These are phyloP conservation scores for Ictidomys tridecemlineatus DNA, from an alignment of 2,113 vertebrate species.

Conservation along the genomic window DNA sequence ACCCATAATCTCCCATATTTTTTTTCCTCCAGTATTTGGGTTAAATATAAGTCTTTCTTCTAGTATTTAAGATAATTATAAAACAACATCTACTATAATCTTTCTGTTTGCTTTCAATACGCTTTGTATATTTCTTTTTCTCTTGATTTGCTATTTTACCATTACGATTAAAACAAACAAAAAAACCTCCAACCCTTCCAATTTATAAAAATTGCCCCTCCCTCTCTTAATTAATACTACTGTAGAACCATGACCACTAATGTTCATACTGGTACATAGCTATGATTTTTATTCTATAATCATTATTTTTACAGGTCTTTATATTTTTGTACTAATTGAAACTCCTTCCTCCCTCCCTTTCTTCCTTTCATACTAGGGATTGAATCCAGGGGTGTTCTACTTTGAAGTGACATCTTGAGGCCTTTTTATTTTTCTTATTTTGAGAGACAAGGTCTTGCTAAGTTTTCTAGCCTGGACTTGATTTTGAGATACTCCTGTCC, in stretches of 20 bases:
- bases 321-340: not conserved
- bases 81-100: not conserved
- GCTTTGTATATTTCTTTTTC: not conserved
- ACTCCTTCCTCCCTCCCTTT: too few species aligned
- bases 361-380: too few species aligned
- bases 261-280: not conserved
- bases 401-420: too few species aligned
- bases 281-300: not conserved
- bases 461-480: too few species aligned
- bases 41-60: not conserved
- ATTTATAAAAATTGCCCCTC: not conserved
- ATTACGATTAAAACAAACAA: not conserved
- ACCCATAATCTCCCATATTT: not conserved
- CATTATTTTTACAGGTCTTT: not conserved
- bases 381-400: too few species aligned
- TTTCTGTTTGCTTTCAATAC: not conserved
- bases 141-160: not conserved
- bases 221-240: not conserved
- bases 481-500: too few species aligned
- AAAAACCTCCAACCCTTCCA: not conserved
- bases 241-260: not conserved
- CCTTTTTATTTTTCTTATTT: too few species aligned
- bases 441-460: too few species aligned
- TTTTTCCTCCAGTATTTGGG: not conserved
- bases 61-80: not conserved